phyloP scores from a whole-genome alignment of 2,888 invertebrate species.

The Parapristionchus giblindavisi region DNA sequence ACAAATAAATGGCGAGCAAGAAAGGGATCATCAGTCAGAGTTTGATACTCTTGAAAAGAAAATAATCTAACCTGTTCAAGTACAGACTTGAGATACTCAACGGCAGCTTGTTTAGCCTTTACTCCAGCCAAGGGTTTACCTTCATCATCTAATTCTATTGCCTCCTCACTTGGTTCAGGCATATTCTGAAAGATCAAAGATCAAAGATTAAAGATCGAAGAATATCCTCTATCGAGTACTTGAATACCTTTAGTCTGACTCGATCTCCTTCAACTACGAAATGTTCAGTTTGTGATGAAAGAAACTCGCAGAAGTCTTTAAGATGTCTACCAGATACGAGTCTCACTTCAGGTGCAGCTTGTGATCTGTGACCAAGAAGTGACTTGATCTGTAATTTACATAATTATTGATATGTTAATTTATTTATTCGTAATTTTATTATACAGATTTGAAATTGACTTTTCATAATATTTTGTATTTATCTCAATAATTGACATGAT shows the following conservation, averaged over 20 bases:
- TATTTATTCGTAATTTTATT: background rate
- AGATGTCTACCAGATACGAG: slow-evolving; percentile 93
- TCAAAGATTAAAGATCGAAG: background rate
- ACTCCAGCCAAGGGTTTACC: slow-evolving; percentile 66
- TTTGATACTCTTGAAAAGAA: background rate
- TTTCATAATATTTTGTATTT: too few relatives aligned
- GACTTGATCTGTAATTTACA: slow-evolving; percentile 79
- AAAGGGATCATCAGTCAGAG: background rate
- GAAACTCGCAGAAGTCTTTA: slow-evolving; percentile 90
- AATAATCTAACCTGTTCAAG: slow-evolving; percentile 59
- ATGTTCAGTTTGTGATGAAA: slow-evolving; percentile 83
- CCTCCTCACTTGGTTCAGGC: slow-evolving; percentile 66
- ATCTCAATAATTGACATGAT: too few relatives aligned
- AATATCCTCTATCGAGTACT: background rate
- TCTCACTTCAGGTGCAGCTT: slow-evolving; percentile 92
- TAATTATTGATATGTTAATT: background rate
- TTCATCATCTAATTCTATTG: slow-evolving; percentile 67
- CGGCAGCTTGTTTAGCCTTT: slow-evolving; percentile 68
- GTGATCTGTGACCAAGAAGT: slow-evolving; percentile 89
- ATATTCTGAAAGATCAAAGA: slow-evolving; percentile 52
- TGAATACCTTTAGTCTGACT: slow-evolving; percentile 60
- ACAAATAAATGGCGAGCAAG: too few relatives aligned
- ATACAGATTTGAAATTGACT: too few relatives aligned
- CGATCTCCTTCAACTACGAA: slow-evolving; percentile 78
- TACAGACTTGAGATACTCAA: slow-evolving; percentile 66